Evolutionary conservation across 2,888 invertebrate species (phyloP).

Genomic region (Rapana venosa): DNA sequence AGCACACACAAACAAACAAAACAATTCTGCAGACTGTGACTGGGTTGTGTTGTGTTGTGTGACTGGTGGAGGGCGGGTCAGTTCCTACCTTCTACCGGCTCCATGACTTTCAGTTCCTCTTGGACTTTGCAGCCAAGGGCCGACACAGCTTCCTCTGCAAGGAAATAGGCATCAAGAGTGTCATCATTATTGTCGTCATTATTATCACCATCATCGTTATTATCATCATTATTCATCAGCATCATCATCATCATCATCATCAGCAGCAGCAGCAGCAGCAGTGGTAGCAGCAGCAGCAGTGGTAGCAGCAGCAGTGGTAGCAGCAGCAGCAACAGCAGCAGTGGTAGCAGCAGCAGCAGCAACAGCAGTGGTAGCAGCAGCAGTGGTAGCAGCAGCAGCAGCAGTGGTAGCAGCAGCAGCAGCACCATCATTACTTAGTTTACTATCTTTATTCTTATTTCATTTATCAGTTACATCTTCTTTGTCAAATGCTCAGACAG

Average conservation of each 20-base stretch:
- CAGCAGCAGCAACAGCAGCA: slow-evolving; percentile 17
- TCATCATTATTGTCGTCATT: too few relatives aligned
- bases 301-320: not conserved
- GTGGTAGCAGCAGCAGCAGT: too few relatives aligned
- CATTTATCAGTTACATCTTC: not conserved
- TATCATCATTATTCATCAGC: too few relatives aligned
- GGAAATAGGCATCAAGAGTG: too few relatives aligned
- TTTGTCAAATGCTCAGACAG: not conserved
- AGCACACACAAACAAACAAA: too few relatives aligned
- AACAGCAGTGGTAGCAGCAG: not conserved
- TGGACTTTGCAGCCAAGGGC: slow-evolving; percentile 92
- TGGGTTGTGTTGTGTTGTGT: too few relatives aligned
- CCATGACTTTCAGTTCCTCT: slow-evolving; percentile 88
- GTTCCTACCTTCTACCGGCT: slow-evolving; percentile 76
- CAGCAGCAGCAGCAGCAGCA: slow-evolving; percentile 14
- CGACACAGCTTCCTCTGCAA: slow-evolving; percentile 91
- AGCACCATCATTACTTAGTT: not conserved
- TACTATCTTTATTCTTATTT: too few relatives aligned
- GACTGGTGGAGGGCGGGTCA: too few relatives aligned
- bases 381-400: slow-evolving; percentile 9
- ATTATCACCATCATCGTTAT: too few relatives aligned
- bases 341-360: too few relatives aligned
- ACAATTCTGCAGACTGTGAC: not conserved
- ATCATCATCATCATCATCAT: too few relatives aligned
- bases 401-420: too few relatives aligned